Evolutionary conservation across 2,888 invertebrate genomes (phyloP), one percentile per base, ranked within the genome.

Genomic region (Smittia sp.): DNA sequence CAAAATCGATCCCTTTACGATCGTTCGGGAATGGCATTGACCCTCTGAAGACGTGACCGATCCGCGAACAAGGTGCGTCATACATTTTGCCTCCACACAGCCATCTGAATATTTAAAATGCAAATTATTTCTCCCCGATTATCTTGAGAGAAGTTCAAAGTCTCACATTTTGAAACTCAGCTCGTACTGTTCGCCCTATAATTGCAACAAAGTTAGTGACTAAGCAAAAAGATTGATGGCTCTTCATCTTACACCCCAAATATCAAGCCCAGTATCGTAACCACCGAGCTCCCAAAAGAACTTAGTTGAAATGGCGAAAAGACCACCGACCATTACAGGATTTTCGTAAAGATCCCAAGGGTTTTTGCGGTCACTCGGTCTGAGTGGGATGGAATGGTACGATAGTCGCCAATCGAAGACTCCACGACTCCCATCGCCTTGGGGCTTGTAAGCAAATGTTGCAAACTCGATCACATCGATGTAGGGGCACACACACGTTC

Each of bases 271-370:
- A 74, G 90, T 90, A 79, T 96, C 96, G 79, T 96, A 96, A 0
- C 97, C 98, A 1, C 96, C 98, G 52, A 98, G 82, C 81, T 96
- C 93, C 96, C 96, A 97, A 83, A 98, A 98, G 85, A 93, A 98
- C 76, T 89, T 87, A 0, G 90, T 84, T 74, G 90, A 90, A 74
- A 98, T 98, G 13, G 98, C 97, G 84, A 98, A 98, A 76, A 98
- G 81, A 0, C 98, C 98, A 13, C 98, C 98, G 75, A 97, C 97
- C 98, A 98, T 72, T 1, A 72, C 62, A 22, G 72, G 72, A 62
- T 62, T 72, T n/a, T 58, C 62, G 15, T 72, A 72, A 32, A 6
- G 3, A 11, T 41, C 46, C 38, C 39, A 62, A 6, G 58, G 58
- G 15, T 38, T 11, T 7, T 70, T 41, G 20, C 62, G 72, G 39